Conservation (phyloP, 2,888 invertebrate genomes). For the Abscondita cerata region DNA sequence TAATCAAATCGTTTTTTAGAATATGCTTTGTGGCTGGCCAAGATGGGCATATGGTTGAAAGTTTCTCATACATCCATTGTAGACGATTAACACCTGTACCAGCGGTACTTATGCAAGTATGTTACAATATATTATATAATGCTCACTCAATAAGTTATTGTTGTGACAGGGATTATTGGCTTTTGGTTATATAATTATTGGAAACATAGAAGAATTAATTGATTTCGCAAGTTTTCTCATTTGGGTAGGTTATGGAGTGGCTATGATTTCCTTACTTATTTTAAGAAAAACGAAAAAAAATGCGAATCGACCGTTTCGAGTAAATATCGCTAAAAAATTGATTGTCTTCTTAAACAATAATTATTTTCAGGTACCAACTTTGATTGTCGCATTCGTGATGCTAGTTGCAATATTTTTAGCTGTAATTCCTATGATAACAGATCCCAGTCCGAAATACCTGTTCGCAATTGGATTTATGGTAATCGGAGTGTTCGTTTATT, state of each 20-base stretch:
- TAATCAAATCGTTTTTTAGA: constrained; percentile 57
- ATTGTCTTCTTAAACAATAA: neutral
- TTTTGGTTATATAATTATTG: constrained; percentile 72
- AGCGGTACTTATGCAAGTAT: constrained; percentile 81
- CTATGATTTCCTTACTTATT: constrained; percentile 79
- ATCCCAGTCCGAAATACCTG: constrained; percentile 79
- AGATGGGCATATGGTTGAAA: constrained; percentile 80
- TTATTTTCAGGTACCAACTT: constrained; percentile 66
- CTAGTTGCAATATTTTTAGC: constrained; percentile 75
- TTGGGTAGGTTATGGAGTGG: constrained; percentile 86
- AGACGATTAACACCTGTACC: constrained; percentile 78
- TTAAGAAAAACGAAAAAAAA: constrained; percentile 74
- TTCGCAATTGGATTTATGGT: constrained; percentile 76
- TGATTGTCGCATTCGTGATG: constrained; percentile 76
- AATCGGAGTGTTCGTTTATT: constrained; percentile 74
- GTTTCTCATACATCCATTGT: constrained; percentile 80
- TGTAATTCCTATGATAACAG: constrained; percentile 74
- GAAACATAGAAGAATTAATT: constrained; percentile 78
- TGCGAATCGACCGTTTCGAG: constrained; percentile 74
- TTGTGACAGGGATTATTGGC: constrained; percentile 76
- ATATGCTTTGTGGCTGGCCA: constrained; percentile 84
- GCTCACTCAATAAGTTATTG: no score
- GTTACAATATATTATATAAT: no score
- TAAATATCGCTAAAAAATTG: constrained; percentile 46
- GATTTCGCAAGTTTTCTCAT: constrained; percentile 88